Evolutionary conservation across 2,888 invertebrate genomes (phyloP), one percentile per base, ranked within the genome.

Genomic region (Spodoptera littoralis): DNA sequence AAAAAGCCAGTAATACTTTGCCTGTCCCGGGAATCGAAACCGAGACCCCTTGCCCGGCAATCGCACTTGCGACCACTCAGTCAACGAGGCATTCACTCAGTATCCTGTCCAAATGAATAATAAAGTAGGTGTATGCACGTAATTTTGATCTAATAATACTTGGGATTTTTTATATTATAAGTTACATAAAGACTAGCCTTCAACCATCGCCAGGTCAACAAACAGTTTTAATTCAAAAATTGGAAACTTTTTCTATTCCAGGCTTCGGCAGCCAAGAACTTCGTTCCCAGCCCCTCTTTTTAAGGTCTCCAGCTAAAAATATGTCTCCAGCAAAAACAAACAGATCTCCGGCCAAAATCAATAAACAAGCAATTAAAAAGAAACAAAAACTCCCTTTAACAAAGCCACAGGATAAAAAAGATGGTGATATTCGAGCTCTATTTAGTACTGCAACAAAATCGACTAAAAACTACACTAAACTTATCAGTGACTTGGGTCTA

Each of bases 401-500:
- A 4, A 93, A 91, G 78, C 89, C 92, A 11, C 90, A 90, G 1
- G 80, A 69, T 4, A 91, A 92, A 85, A 91, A 88, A 87, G 84
- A 95, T 81, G 92, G 95, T 0, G 96, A 96, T 64, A 96, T 96
- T 41, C 88, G 96, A 82, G 93, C 94, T 53, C 88, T 96, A 66
- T 96, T 96, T 53, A 90, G 92, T 67, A 90, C 92, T 11, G 88
- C 87, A 0, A 93, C 92, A 0, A 95, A 92, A 82, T 92, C 92
- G n/a, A 93, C 92, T 12, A 90, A 92, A 65, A 95, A 86, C 80
- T 91, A 95, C 56, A 93, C 92, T 1, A 94, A 93, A 84, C 77
- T 91, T 42, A 88, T 93, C 13, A 91, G 88, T 65, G 92, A 93
- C 70, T 77, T 92, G 60, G 89, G 92, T 0, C 84, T 94, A 11